phyloP scores from a whole-genome alignment of 2,113 vertebrate species.

The Procapra przewalskii region DNA sequence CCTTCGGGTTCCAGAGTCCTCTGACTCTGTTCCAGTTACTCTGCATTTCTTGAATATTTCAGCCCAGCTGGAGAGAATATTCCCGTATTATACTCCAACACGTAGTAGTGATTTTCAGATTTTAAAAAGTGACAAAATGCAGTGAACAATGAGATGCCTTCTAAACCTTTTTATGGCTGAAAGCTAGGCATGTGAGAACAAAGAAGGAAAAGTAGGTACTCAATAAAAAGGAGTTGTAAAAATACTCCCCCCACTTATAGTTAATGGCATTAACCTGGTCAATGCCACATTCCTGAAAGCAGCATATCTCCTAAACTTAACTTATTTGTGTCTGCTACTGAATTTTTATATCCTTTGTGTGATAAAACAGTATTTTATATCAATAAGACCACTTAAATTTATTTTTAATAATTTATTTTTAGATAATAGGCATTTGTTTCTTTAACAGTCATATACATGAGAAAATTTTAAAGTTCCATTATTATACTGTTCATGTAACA shows the following conservation, averaged over 20 bases:
- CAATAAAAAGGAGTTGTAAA: background rate
- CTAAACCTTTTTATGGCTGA: background rate
- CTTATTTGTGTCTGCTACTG: background rate
- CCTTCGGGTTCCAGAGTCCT: background rate
- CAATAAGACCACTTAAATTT: background rate
- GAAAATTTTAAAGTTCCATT: background rate
- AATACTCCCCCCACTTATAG: too few relatives aligned
- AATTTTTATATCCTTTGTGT: background rate
- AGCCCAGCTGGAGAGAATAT: background rate
- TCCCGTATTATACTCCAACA: background rate
- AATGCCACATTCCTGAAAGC: background rate
- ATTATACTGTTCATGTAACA: background rate
- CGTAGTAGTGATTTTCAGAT: background rate
- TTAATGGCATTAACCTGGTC: background rate
- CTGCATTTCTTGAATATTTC: background rate
- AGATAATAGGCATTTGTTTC: background rate
- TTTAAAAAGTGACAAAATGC: background rate
- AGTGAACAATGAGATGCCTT: background rate
- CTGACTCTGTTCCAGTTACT: background rate
- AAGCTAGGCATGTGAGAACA: background rate
- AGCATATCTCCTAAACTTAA: background rate
- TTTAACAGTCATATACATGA: background rate
- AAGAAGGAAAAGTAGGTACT: background rate
- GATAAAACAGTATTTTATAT: background rate
- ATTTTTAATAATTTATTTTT: background rate